These are phyloP conservation scores for Phrynocephalus vlangalii DNA, from an alignment of 2,797 vertebrate genomes.

Conservation along the genomic window DNA sequence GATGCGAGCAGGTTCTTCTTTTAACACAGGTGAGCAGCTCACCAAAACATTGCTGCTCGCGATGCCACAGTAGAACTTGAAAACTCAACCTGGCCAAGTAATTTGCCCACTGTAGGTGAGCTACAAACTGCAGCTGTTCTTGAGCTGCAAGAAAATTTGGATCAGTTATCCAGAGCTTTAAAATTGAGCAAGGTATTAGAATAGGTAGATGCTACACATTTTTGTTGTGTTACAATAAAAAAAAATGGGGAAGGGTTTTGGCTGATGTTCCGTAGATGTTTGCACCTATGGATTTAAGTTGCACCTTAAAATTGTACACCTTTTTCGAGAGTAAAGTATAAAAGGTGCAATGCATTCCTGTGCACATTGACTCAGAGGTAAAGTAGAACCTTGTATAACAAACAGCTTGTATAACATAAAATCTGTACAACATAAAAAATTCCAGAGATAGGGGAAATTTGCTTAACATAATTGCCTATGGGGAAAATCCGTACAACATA, in stretches of 20 bases:
- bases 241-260: background rate
- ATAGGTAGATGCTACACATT: conserved; percentile 17
- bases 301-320: background rate
- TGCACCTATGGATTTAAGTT: background rate
- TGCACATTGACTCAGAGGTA: background rate
- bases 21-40: background rate
- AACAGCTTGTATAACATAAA: no score
- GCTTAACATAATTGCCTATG: no score
- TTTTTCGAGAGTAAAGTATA: background rate
- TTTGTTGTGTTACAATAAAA: background rate
- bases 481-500: no score
- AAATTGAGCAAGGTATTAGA: background rate
- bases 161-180: background rate
- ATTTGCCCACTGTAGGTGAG: background rate
- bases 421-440: no score
- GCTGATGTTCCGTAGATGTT: conserved; percentile 38
- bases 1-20: background rate
- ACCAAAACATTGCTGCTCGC: background rate
- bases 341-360: background rate
- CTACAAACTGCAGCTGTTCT: background rate
- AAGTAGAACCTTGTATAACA: no score
- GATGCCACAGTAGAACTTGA: background rate
- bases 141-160: background rate
- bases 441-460: no score
- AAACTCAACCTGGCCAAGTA: background rate